phyloP scores from a whole-genome alignment of 2,888 invertebrate genomes.

The Tryphoninae sp. region DNA sequence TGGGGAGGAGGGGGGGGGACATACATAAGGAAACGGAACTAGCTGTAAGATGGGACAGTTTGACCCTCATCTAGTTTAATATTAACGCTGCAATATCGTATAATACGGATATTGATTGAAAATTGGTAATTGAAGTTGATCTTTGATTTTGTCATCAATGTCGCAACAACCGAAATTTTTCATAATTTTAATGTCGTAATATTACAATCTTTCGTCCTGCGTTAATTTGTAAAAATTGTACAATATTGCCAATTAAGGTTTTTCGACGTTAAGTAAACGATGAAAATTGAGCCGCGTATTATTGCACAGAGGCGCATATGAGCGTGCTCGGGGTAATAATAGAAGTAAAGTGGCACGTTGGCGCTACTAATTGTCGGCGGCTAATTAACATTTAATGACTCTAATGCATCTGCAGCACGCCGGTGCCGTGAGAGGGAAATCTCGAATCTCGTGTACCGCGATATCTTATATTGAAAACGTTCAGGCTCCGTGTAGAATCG shows the following conservation, averaged over 20 bases:
- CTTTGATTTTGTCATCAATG: no score
- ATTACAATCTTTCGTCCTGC: background rate
- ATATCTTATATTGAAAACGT: constrained; percentile 28
- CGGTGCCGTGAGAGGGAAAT: background rate
- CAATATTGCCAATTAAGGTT: background rate
- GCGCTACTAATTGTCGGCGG: constrained; percentile 23
- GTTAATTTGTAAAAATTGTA: background rate
- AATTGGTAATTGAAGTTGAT: background rate
- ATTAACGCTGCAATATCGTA: background rate
- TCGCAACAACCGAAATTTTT: no score
- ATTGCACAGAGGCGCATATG: constrained; percentile 10
- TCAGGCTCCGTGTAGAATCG: background rate
- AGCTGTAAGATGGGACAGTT: background rate
- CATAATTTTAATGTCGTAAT: background rate
- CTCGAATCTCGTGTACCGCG: background rate
- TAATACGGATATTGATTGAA: background rate
- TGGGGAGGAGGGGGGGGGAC: background rate
- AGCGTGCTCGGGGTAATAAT: constrained; percentile 12
- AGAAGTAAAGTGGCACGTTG: constrained; percentile 26
- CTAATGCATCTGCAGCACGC: constrained; percentile 17
- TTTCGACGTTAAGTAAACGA: background rate
- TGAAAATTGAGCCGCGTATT: constrained; percentile 11
- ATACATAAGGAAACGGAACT: background rate
- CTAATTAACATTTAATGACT: constrained; percentile 36
- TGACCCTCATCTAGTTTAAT: background rate